These are phyloP conservation scores for Belgica antarctica DNA, from an alignment of 2,888 invertebrate genomes.

Conservation along the genomic window DNA sequence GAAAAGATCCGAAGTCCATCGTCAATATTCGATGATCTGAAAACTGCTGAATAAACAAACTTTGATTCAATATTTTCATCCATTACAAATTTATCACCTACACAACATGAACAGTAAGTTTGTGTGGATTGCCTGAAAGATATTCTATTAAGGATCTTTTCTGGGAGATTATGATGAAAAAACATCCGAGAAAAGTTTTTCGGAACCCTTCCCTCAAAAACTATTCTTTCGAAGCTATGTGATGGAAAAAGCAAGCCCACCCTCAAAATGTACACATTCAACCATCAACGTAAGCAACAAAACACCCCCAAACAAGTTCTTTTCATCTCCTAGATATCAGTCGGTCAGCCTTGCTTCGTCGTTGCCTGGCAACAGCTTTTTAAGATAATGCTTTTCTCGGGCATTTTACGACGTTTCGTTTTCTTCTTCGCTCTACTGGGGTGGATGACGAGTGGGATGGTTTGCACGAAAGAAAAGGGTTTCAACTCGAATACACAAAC, in stretches of 20 bases:
- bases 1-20: too few species aligned
- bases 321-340: conserved; percentile 34
- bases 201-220: conserved; percentile 1
- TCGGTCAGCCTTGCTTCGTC: conserved; percentile 33
- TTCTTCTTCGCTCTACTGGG: background rate
- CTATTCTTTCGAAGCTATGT: background rate
- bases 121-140: background rate
- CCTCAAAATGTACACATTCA: conserved; percentile 7
- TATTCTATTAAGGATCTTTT: background rate
- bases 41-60: too few species aligned
- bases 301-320: background rate
- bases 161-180: background rate
- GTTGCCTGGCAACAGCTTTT: conserved; percentile 13
- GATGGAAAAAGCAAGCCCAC: background rate
- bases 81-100: conserved; percentile 1
- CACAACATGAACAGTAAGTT: background rate
- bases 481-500: conserved; percentile 8
- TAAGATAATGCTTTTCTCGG: conserved; percentile 25
- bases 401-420: background rate
- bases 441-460: background rate
- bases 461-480: conserved; percentile 25
- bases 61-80: background rate
- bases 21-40: conserved; percentile 14
- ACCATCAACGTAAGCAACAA: conserved; percentile 3
- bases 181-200: background rate